phyloP scores from a whole-genome alignment of 2,888 invertebrate genomes.

The Drosophila rubida region DNA sequence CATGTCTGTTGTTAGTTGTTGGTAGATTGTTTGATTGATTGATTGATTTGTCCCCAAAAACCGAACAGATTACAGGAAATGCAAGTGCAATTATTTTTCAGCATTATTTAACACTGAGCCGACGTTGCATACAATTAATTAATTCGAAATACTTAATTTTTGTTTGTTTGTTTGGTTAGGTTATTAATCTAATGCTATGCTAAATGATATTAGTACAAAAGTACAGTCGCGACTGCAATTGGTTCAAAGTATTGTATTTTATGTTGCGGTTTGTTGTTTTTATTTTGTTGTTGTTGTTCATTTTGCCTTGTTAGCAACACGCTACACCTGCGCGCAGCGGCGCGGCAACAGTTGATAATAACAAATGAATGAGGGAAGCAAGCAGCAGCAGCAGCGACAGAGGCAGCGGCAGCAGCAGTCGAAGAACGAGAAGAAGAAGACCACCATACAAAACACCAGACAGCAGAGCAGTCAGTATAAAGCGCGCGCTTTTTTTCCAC shows the following conservation, averaged over 20 bases:
- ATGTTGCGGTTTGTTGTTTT: conserved; percentile 59
- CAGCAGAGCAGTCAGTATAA: conserved; percentile 33
- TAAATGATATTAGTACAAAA: conserved; percentile 52
- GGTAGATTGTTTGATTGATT: conserved; percentile 29
- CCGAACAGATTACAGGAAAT: conserved; percentile 67
- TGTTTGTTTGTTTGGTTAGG: conserved; percentile 37
- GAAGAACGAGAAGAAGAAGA: conserved; percentile 50
- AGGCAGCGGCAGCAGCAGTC: conserved; percentile 14
- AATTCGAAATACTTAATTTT: conserved; percentile 36
- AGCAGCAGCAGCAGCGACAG: conserved; percentile 30
- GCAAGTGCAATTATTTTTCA: conserved; percentile 54
- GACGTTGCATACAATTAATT: conserved; percentile 43
- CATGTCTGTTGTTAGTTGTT: conserved; percentile 38
- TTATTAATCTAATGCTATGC: conserved; percentile 52
- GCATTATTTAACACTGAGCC: conserved; percentile 49
- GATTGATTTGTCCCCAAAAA: conserved; percentile 67
- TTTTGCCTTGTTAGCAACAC: conserved; percentile 65
- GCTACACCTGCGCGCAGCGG: conserved; percentile 76
- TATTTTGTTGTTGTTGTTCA: conserved; percentile 34
- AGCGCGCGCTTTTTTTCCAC: conserved; percentile 74
- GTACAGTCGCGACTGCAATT: conserved; percentile 70
- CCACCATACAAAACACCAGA: conserved; percentile 39
- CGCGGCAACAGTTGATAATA: conserved; percentile 63
- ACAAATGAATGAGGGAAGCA: conserved; percentile 49
- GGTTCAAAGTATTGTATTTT: conserved; percentile 45